A percentile compares a stretch with the other conserved stretches of the same genome.
Conservation (phyloP, 2,888 invertebrate species). For the Schizaphis graminum region DNA sequence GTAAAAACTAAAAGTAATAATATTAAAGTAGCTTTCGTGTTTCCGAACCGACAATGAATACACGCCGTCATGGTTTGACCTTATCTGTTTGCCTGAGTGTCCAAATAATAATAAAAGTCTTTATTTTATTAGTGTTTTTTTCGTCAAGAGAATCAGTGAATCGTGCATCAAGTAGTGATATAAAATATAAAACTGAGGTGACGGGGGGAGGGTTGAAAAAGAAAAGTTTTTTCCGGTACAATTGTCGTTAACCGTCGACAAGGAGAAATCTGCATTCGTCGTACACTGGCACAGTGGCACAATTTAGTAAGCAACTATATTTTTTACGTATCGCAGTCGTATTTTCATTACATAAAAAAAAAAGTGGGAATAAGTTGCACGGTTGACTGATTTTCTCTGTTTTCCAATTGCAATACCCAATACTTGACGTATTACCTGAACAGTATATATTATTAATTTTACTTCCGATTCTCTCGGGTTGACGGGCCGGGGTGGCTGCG, state of each 20-base stretch:
- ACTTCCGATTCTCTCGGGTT: not conserved
- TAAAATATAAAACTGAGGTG: not conserved
- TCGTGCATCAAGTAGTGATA: not conserved
- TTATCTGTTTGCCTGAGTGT: slow-evolving; percentile 10
- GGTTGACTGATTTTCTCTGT: not conserved
- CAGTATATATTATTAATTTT: not conserved
- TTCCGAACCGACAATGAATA: not conserved
- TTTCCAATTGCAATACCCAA: not conserved
- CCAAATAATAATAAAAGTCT: not conserved
- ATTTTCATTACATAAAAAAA: not conserved
- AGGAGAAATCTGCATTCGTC: slow-evolving; percentile 51
- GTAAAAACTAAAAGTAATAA: not conserved
- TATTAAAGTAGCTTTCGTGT: not conserved
- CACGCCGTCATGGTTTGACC: slow-evolving; percentile 9
- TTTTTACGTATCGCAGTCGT: not conserved
- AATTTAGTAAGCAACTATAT: not conserved
- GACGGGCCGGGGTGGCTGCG: not conserved
- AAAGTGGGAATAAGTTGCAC: not conserved
- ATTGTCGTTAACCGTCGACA: not conserved
- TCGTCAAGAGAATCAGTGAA: not conserved
- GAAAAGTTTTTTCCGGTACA: slow-evolving; percentile 19
- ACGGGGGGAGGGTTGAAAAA: not conserved
- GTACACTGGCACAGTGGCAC: not conserved
- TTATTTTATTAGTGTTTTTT: not conserved
- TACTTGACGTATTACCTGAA: not conserved